phyloP scores from a whole-genome alignment of 2,888 invertebrate genomes.

The Agrotis segetum region DNA sequence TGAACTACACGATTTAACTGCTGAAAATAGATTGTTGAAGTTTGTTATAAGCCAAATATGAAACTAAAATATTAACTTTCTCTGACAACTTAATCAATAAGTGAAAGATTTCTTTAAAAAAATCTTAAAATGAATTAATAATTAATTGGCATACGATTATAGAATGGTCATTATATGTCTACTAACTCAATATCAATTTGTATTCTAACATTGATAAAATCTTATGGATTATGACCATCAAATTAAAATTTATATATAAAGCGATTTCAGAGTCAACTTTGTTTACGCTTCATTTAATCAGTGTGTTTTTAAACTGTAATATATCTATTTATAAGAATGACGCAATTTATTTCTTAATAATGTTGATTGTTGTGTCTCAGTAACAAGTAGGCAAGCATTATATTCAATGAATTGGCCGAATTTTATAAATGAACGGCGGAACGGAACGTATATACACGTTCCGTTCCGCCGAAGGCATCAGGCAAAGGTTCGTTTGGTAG shows the following conservation, averaged over 20 bases:
- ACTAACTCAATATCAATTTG: neutral
- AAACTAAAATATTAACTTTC: constrained; percentile 38
- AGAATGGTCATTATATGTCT: neutral
- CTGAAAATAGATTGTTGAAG: neutral
- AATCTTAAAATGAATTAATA: neutral
- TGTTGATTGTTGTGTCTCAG: constrained; percentile 32
- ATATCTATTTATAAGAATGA: constrained; percentile 28
- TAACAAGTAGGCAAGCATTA: constrained; percentile 9
- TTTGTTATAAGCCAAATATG: neutral
- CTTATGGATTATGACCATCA: constrained; percentile 19
- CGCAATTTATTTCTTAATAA: constrained; percentile 32
- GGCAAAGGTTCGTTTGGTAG: constrained; percentile 59
- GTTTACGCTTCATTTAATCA: constrained; percentile 30
- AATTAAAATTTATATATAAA: constrained; percentile 9
- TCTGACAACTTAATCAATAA: constrained; percentile 14
- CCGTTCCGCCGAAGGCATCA: constrained; percentile 52
- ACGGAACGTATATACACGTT: too few species aligned
- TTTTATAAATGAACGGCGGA: too few species aligned
- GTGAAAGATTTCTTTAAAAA: constrained; percentile 2
- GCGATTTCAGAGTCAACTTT: constrained; percentile 17
- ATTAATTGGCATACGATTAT: constrained; percentile 30
- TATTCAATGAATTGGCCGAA: constrained; percentile 44
- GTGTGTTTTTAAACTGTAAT: constrained; percentile 26
- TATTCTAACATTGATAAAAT: constrained; percentile 8
- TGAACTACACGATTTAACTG: constrained; percentile 1